Evolutionary conservation across 1,140 invertebrate species (phyloP).

Genomic region (Popillia japonica): DNA sequence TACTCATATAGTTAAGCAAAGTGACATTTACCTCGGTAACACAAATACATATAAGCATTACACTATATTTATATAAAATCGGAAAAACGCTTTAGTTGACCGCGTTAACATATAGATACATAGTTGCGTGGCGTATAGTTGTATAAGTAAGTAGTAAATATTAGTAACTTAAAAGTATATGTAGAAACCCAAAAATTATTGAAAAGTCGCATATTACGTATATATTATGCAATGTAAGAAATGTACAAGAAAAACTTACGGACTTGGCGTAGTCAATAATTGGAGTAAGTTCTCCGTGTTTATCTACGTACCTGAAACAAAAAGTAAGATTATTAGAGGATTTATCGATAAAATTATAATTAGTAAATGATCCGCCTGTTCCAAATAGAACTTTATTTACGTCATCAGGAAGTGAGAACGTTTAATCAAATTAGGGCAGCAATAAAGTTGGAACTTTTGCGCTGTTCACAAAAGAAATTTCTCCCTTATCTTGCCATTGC

Average conservation of each 20-base stretch:
- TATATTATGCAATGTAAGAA: no score
- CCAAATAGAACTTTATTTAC: not conserved
- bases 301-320: constrained; percentile 17
- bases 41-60: not conserved
- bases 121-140: no score
- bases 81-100: no score
- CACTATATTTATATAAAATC: not conserved
- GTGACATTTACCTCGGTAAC: not conserved
- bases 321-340: not conserved
- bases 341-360: not conserved
- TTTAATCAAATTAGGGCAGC: constrained; percentile 18
- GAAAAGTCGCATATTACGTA: no score
- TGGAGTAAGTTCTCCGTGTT: not conserved
- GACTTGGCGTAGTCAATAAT: no score
- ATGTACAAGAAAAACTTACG: no score
- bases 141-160: no score
- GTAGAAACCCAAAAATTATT: no score
- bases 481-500: not conserved
- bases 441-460: constrained; percentile 26
- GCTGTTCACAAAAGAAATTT: constrained; percentile 5
- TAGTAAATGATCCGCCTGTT: not conserved
- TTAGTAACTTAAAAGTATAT: no score
- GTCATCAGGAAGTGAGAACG: not conserved
- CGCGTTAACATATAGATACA: no score
- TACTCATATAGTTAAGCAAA: not conserved